Evolutionary conservation across 2,113 vertebrate species (phyloP).

Genomic region (Channa argus): DNA sequence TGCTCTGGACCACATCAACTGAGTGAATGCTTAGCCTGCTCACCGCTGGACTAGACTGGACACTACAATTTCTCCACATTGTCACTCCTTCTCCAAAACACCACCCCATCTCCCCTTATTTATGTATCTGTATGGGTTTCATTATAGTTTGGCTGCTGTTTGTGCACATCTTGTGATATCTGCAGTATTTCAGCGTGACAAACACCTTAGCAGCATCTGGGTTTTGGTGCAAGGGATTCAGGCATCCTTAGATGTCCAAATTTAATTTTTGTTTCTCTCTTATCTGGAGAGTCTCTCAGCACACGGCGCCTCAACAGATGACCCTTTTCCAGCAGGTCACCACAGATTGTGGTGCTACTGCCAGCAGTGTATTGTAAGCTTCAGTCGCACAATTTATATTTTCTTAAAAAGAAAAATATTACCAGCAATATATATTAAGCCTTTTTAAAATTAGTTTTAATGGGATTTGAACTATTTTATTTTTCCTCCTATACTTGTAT

Average conservation of each 20-base stretch:
- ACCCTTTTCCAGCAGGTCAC: slow-evolving; percentile 68
- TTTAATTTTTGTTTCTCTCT: slow-evolving; percentile 26
- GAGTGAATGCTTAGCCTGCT: slow-evolving; percentile 79
- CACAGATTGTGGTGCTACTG: slow-evolving; percentile 71
- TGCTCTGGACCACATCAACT: slow-evolving; percentile 96
- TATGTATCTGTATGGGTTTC: slow-evolving; percentile 74
- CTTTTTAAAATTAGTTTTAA: slow-evolving; percentile 96
- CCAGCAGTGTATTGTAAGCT: slow-evolving; percentile 84
- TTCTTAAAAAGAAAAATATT: slow-evolving; percentile 82
- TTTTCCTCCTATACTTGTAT: slow-evolving; percentile 84
- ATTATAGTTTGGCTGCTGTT: slow-evolving; percentile 70
- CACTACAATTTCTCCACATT: slow-evolving; percentile 88
- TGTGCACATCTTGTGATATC: slow-evolving; percentile 73
- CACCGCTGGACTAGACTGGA: slow-evolving; percentile 84
- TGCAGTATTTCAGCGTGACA: slow-evolving; percentile 77
- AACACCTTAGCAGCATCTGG: slow-evolving; percentile 68
- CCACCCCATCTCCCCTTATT: slow-evolving; percentile 65
- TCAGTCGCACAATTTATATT: slow-evolving; percentile 85
- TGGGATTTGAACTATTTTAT: slow-evolving; percentile 81
- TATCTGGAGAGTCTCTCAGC: slow-evolving; percentile 59
- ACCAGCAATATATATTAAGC: slow-evolving; percentile 84
- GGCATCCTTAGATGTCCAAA: slow-evolving; percentile 52
- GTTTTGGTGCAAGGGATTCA: slow-evolving; percentile 68
- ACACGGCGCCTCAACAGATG: slow-evolving; percentile 72
- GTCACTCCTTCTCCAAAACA: slow-evolving; percentile 69